phyloP scores from a whole-genome alignment of 92 coral and sea anemone species.

The Pocillopora meandrina region DNA sequence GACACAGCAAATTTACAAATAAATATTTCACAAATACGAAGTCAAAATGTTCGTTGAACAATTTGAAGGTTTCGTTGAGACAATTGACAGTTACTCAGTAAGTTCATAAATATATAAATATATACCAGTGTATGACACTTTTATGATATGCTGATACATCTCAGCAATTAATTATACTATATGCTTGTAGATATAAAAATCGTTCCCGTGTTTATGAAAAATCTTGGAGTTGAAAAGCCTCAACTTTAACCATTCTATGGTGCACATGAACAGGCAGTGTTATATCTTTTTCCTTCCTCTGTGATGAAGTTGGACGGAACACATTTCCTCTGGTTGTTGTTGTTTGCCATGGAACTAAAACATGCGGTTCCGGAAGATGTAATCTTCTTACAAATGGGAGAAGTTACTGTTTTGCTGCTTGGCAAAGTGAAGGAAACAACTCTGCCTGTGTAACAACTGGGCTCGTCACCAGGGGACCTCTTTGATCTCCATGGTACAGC shows the following conservation, averaged over 20 bases:
- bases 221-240: background rate
- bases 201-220: background rate
- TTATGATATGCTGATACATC: too few species aligned
- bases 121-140: too few species aligned
- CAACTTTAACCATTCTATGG: background rate
- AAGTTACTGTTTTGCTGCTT: too few species aligned
- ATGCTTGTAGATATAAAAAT: too few species aligned
- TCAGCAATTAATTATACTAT: too few species aligned
- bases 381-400: background rate
- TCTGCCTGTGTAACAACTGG: too few species aligned
- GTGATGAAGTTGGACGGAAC: background rate
- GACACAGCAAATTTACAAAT: too few species aligned
- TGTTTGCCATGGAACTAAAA: background rate
- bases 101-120: too few species aligned
- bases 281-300: background rate
- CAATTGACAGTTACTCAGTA: too few species aligned
- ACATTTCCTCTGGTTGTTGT: background rate
- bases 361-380: background rate
- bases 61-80: too few species aligned
- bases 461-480: background rate
- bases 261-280: constrained; percentile 1
- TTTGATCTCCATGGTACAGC: background rate
- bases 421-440: background rate
- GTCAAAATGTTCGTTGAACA: too few species aligned
- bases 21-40: too few species aligned